A percentile compares a stretch with the other conserved stretches of the same genome.
phyloP scores from a whole-genome alignment of 2,113 vertebrate genomes.

The Oryzias curvinotus region DNA sequence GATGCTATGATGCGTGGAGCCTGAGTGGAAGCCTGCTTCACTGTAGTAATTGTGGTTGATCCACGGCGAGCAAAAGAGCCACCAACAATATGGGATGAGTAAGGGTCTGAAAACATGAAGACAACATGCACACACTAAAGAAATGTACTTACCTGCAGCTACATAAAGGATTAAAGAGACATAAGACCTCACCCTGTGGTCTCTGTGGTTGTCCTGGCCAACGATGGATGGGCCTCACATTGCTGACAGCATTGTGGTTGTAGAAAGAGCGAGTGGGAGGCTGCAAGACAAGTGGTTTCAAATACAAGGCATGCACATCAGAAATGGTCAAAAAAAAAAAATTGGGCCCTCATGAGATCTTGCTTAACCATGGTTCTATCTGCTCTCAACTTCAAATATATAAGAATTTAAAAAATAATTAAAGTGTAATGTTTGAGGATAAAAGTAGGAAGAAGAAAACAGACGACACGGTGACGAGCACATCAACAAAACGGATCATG shows the following conservation, averaged over 20 bases:
- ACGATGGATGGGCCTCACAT: conserved; percentile 75
- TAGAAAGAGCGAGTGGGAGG: conserved; percentile 83
- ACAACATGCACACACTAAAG: background rate
- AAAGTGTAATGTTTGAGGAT: no score
- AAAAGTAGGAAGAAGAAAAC: no score
- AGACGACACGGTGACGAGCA: no score
- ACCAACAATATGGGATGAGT: conserved; percentile 73
- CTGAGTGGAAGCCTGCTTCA: conserved; percentile 87
- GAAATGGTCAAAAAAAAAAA: no score
- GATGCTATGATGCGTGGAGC: conserved; percentile 77
- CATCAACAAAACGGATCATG: no score
- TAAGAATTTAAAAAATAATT: no score
- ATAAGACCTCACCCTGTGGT: conserved; percentile 76
- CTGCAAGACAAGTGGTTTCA: conserved; percentile 61
- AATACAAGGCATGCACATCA: background rate
- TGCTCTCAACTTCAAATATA: no score
- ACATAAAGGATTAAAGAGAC: no score
- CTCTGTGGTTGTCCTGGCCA: conserved; percentile 83
- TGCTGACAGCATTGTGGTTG: conserved; percentile 77
- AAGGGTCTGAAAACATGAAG: conserved; percentile 56
- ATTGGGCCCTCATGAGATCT: no score
- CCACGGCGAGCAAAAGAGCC: conserved; percentile 70
- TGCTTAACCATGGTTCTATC: no score
- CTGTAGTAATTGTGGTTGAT: conserved; percentile 79
- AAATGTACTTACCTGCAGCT: no score